Base-by-base conservation (phyloP, 2,888 invertebrate species). In the Hipparchia sbordonii region DNA sequence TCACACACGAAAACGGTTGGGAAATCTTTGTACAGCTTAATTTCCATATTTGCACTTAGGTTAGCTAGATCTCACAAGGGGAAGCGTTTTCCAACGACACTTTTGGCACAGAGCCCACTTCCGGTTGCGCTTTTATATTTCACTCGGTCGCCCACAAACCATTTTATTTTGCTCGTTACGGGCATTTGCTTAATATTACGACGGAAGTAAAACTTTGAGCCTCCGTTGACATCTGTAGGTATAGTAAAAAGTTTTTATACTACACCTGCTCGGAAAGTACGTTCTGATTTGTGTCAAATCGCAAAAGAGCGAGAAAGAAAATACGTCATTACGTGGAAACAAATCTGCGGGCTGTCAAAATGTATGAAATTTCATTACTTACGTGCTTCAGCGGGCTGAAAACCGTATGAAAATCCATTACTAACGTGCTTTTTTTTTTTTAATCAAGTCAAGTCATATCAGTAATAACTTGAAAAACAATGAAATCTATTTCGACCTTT, bases 51-150 rank as follows among this genome's bases (percentile, higher is more conserved):
- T 69, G 60, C 61, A 69, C 69, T 69, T 13, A 52, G 60, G 69
- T 69, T 61, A 69, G 60, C 61, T 7, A 61, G 60, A 60, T 10
- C 51, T 61, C 69, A 61, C 69, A 61, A 61, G 52, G 46, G 61
- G 61, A 61, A 67, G 39, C 69, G 52, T 61, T 69, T 76, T 72
- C 74, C 74, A 76, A 76, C 74, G 76, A 76, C 74, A 72, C 73
- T 71, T 70, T 75, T 81, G 81, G 80, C 80, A 60, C 68, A 13
- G 65, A 52, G 78, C 80, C 80, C 79, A 76, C 63, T 74, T 68
- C 70, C 74, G 71, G 72, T 74, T 77, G 62, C 79, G 74, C 72
- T 79, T 79, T 79, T 74, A 77, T 78, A 77, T 78, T 78, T 78
- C 75, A 78, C 78, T 78, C 76, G 78, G 76, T 75, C 77, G 69